phyloP scores from a whole-genome alignment of 2,797 vertebrate species.

The Darevskia mixta region DNA sequence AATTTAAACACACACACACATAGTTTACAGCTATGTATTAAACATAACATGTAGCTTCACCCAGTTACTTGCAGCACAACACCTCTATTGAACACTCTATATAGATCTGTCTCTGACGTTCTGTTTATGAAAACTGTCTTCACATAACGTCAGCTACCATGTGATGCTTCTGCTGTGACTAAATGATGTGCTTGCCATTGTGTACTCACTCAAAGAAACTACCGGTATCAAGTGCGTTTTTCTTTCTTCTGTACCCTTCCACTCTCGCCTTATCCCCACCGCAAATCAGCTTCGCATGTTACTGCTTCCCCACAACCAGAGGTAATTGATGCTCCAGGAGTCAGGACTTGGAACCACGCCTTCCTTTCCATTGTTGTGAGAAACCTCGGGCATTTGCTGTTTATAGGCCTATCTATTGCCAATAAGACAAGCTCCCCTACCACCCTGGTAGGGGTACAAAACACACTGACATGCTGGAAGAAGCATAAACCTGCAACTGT shows the following conservation, averaged over 20 bases:
- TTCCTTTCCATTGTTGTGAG: not conserved
- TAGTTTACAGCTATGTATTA: too few species aligned
- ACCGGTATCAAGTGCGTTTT: not conserved
- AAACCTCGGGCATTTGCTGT: not conserved
- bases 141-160: not conserved
- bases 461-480: not conserved
- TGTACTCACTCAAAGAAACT: not conserved
- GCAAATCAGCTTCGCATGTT: not conserved
- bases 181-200: not conserved
- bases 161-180: not conserved
- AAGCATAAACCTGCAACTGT: not conserved
- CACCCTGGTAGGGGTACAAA: not conserved
- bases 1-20: too few species aligned
- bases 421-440: not conserved
- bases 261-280: not conserved
- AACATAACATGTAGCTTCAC: too few species aligned
- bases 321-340: not conserved
- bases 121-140: not conserved
- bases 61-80: not conserved
- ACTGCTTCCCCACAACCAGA: not conserved
- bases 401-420: not conserved
- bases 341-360: not conserved
- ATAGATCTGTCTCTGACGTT: not conserved
- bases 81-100: not conserved
- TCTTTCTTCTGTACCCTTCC: not conserved